Conservation (phyloP, 2,888 invertebrate genomes). For the Urechis unicinctus region DNA sequence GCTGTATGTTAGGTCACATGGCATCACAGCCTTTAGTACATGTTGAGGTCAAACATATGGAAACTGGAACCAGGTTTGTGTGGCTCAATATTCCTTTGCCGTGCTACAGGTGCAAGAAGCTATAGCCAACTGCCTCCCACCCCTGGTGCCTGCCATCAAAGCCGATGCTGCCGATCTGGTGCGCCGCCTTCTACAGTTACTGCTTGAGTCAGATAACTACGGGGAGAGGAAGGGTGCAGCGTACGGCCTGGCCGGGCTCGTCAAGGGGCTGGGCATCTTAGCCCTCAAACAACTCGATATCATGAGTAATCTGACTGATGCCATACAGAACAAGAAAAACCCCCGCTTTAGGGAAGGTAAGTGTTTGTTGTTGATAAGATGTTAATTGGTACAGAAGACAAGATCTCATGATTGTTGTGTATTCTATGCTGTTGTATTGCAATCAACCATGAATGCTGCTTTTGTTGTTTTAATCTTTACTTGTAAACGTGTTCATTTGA, state of each 20-base stretch:
- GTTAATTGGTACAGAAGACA: not conserved
- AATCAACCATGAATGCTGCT: not conserved
- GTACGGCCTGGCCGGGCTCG: slow-evolving; percentile 88
- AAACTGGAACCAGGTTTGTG: too few relatives aligned
- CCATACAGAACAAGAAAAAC: slow-evolving; percentile 95
- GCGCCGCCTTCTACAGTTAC: slow-evolving; percentile 62
- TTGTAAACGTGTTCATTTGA: not conserved
- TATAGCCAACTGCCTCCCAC: slow-evolving; percentile 91
- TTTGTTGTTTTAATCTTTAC: not conserved
- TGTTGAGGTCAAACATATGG: too few relatives aligned
- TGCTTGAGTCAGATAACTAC: slow-evolving; percentile 46
- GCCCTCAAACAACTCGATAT: slow-evolving; percentile 92
- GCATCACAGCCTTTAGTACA: too few relatives aligned
- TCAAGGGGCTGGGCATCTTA: slow-evolving; percentile 94
- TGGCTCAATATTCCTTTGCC: not conserved
- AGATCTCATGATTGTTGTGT: not conserved
- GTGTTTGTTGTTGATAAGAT: not conserved
- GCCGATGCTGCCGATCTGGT: slow-evolving; percentile 84
- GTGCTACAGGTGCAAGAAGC: slow-evolving; percentile 80
- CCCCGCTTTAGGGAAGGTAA: slow-evolving; percentile 83
- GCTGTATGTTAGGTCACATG: too few relatives aligned
- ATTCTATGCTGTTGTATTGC: not conserved
- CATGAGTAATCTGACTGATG: slow-evolving; percentile 85
- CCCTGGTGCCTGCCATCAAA: slow-evolving; percentile 84
- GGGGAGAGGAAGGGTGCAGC: slow-evolving; percentile 71